These are phyloP conservation scores for Danaus chrysippus DNA, from an alignment of 2,888 invertebrate species.

Conservation along the genomic window DNA sequence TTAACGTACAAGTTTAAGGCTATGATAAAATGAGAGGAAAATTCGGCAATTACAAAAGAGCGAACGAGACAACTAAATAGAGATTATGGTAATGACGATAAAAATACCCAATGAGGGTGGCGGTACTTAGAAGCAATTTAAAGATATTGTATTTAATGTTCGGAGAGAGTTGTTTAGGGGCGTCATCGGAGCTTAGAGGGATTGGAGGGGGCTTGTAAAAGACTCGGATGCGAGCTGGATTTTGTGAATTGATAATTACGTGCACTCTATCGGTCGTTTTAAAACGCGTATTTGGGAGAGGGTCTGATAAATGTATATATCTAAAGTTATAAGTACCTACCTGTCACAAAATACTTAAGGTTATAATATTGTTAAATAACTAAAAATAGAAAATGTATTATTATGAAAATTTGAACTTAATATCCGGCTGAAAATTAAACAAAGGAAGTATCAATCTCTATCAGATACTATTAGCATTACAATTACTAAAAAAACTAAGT, in stretches of 20 bases:
- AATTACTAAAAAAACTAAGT: too few relatives aligned
- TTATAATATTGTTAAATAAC: not conserved
- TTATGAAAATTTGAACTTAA: too few relatives aligned
- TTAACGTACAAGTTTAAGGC: conserved; percentile 53
- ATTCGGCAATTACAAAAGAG: conserved; percentile 34
- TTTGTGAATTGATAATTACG: conserved; percentile 68
- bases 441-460: too few relatives aligned
- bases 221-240: conserved; percentile 49
- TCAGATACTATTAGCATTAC: too few relatives aligned
- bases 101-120: conserved; percentile 73
- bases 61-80: conserved; percentile 47
- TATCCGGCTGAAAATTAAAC: too few relatives aligned
- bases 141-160: conserved; percentile 77
- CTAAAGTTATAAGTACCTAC: not conserved
- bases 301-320: conserved; percentile 13
- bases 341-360: not conserved
- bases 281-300: conserved; percentile 39
- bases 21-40: conserved; percentile 42
- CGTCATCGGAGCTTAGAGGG: conserved; percentile 39
- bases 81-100: conserved; percentile 75
- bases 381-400: too few relatives aligned
- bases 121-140: conserved; percentile 74
- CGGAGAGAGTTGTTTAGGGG: conserved; percentile 46
- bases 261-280: conserved; percentile 54
- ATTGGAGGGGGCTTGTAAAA: conserved; percentile 42